Evolutionary conservation across 2,113 vertebrate species (phyloP), one percentile per base, ranked within the genome.

Genomic region (Otis tarda): DNA sequence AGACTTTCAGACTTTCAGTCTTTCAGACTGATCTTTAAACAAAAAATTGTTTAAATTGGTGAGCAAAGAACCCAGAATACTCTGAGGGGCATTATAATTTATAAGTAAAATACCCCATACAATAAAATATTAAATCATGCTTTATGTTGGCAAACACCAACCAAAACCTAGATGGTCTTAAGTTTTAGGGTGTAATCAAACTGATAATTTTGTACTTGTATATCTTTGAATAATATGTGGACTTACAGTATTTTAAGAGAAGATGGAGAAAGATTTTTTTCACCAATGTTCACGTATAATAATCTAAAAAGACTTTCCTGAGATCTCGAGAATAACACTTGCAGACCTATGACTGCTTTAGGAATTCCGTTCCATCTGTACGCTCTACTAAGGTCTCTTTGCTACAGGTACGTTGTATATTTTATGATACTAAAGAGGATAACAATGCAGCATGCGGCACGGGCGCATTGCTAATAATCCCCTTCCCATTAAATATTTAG

Each of bases 361-460:
- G 89, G 81, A 97, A 95, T 95, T 94, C 41, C 68, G 0, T 86
- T 94, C 79, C 75, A 84, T 87, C 95, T 90, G 88, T 64, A 25
- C 89, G 50, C 68, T 73, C 76, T 95, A 22, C 22, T 56, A 65
- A 84, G 63, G 28, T 89, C 70, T 83, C 65, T 79, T 64, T 91
- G 67, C 77, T 87, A 53, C 65, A 87, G 86, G 68, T 95, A 78
- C 41, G 3, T 76, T 43, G 17, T 69, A 30, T 60, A 47, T 93
- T 96, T 96, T 94, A 92, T 67, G 45, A 47, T 76, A 73, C 83
- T 87, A 28, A 87, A 60, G 94, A 79, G 91, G 39, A 53, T 92
- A 91, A 82, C 77, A 87, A 13, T 47, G 47, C 59, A 53, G 45
- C 7, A 4, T 49, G 70, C 69, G 81, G 61, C 73, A 92, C 79